phyloP scores from a whole-genome alignment of 2,113 vertebrate genomes.

The Acrocephalus kingi region DNA sequence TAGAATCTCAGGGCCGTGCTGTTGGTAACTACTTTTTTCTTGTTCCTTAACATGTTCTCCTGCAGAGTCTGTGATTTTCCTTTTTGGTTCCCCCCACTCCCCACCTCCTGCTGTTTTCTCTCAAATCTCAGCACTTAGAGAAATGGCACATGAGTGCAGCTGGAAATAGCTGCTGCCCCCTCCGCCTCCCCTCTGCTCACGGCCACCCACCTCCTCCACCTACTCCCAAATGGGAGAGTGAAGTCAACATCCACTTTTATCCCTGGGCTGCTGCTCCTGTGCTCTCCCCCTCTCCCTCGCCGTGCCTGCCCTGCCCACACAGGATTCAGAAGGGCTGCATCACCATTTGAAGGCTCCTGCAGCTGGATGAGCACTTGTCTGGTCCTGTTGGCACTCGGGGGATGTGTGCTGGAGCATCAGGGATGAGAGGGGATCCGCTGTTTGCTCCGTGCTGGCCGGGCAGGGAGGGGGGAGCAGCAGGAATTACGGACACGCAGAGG shows the following conservation, averaged over 20 bases:
- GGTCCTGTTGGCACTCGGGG: rapidly evolving
- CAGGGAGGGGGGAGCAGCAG: not conserved
- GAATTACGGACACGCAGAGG: not conserved
- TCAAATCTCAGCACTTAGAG: not conserved
- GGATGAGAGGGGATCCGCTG: rapidly evolving
- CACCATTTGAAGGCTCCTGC: not conserved
- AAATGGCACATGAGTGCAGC: constrained; percentile 43
- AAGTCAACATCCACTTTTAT: constrained; percentile 68
- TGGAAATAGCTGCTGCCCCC: constrained; percentile 61
- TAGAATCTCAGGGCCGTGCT: not conserved
- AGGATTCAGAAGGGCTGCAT: not conserved
- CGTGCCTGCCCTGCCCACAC: not conserved
- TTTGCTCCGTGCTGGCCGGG: not conserved
- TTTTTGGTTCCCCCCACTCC: constrained; percentile 1
- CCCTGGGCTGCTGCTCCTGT: not conserved
- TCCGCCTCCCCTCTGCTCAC: constrained; percentile 18
- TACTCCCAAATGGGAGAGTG: constrained; percentile 42
- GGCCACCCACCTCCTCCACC: constrained; percentile 59
- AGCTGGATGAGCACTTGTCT: not conserved
- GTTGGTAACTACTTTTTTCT: not conserved
- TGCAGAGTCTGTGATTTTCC: not conserved
- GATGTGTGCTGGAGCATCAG: not conserved
- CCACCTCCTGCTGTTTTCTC: constrained; percentile 41
- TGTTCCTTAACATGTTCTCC: not conserved
- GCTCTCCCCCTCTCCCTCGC: not conserved